Base-by-base conservation (phyloP, 2,888 invertebrate genomes). In the Dicyrtomina minuta region DNA sequence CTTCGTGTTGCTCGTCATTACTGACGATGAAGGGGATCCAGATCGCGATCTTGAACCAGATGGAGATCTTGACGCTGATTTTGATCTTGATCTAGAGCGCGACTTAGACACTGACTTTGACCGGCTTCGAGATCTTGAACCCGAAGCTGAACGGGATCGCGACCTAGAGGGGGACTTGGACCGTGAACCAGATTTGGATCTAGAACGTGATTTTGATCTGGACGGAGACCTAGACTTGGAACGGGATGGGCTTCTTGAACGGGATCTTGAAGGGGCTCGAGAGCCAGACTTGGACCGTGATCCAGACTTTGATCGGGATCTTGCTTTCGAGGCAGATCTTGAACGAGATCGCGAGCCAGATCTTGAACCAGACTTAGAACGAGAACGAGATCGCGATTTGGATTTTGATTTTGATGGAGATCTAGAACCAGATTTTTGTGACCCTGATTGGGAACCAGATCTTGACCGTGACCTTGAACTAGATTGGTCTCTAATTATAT, bases 31-130 rank as follows among this genome's bases (percentile, higher is more conserved):
- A 8, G 51, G 51, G 3, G 55, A 55, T 55, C 27, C 27, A 1
- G 82, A 82, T 72, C 79, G 79, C 2, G 82, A 82, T n/a, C 80
- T 78, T 1, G 83, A 81, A 79, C 71, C 82, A 81, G 71, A 80
- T 26, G 79, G 64, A 66, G 76, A 67, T 68, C 61, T 61, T 66
- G 78, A 53, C 46, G 44, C 65, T 46, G 79, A 80, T 61, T 79
- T 77, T n/a, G 79, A 79, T 27, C 77, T 74, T 5, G 76, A 77
- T 1, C 75, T 72, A 33, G 71, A 69, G 15, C 79, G 77, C 5
- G 58, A 64, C 17, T 59, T 27, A 1, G 69, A 69, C 39, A 12
- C 26, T 0, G 80, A 80, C 15, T 71, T 70, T 44, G 70, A 72
- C 60, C 78, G 58, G 8, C 71, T 72, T 43, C 75, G 78, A 22